A percentile compares a stretch with the other conserved stretches of the same genome.
Evolutionary conservation across 2,888 invertebrate genomes (phyloP).

Genomic region (Mantis religiosa): DNA sequence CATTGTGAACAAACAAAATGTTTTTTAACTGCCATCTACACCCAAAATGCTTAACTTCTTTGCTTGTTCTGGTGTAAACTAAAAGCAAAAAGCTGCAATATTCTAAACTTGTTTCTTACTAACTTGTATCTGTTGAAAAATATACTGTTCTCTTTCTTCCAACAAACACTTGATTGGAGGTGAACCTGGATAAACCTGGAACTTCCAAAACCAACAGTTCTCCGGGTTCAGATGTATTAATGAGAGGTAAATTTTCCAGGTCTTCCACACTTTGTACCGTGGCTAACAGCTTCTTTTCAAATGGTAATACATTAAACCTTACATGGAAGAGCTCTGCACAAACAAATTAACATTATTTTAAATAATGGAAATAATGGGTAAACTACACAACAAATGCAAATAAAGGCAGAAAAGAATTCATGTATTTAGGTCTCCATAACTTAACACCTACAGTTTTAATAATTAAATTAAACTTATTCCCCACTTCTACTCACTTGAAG

Average conservation of each 20-base stretch:
- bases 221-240: conserved; percentile 40
- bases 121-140: conserved; percentile 57
- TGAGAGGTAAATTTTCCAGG: conserved; percentile 25
- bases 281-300: conserved; percentile 25
- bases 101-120: conserved; percentile 30
- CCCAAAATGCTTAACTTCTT: no score
- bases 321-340: conserved; percentile 33
- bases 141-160: conserved; percentile 57
- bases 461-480: background rate
- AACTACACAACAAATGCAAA: background rate
- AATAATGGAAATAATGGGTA: background rate
- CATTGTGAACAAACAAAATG: no score
- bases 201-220: conserved; percentile 61
- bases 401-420: background rate
- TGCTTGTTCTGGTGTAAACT: no score
- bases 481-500: conserved; percentile 49
- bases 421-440: background rate
- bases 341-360: conserved; percentile 10
- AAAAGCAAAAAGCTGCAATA: no score
- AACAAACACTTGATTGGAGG: conserved; percentile 46
- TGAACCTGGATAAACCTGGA: conserved; percentile 43
- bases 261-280: conserved; percentile 22
- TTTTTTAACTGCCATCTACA: no score
- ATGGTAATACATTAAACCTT: conserved; percentile 21
- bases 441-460: background rate